phyloP scores from a whole-genome alignment of 2,797 vertebrate genomes.

The Oreochromis grahami region DNA sequence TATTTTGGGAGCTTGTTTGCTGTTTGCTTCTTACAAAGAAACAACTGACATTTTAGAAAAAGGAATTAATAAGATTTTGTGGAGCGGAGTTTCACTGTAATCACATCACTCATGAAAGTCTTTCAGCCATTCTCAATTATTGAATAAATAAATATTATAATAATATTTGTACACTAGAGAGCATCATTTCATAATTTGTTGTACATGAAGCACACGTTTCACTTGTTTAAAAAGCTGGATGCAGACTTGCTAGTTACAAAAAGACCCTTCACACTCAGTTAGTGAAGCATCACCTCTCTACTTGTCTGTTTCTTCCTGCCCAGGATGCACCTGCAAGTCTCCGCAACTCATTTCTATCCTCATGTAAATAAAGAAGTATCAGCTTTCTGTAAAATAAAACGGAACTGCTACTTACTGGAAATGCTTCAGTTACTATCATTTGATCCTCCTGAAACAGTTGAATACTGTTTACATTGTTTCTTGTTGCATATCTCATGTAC shows the following conservation, averaged over 20 bases:
- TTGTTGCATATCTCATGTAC: not conserved
- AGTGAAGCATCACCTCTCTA: conserved; percentile 1
- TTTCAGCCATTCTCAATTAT: not conserved
- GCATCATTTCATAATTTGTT: not conserved
- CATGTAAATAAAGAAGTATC: not conserved
- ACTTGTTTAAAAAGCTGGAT: not conserved
- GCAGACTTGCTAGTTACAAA: not conserved
- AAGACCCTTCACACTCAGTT: not conserved
- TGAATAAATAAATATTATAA: not conserved
- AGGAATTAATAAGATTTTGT: not conserved
- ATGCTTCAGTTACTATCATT: not conserved
- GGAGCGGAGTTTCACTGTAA: not conserved
- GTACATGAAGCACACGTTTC: accelerated
- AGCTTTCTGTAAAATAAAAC: not conserved
- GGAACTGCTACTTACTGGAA: not conserved
- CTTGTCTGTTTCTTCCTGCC: not conserved
- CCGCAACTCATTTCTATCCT: accelerated
- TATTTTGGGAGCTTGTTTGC: not conserved
- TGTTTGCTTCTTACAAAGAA: not conserved
- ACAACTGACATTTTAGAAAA: accelerated
- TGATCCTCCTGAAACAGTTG: not conserved
- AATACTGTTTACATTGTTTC: not conserved
- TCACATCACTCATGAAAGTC: not conserved
- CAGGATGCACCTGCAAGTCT: not conserved
- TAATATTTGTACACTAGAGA: not conserved